A percentile compares a stretch with the other conserved stretches of the same genome.
phyloP scores from a whole-genome alignment of 2,113 vertebrate genomes.

The Oryzias celebensis region DNA sequence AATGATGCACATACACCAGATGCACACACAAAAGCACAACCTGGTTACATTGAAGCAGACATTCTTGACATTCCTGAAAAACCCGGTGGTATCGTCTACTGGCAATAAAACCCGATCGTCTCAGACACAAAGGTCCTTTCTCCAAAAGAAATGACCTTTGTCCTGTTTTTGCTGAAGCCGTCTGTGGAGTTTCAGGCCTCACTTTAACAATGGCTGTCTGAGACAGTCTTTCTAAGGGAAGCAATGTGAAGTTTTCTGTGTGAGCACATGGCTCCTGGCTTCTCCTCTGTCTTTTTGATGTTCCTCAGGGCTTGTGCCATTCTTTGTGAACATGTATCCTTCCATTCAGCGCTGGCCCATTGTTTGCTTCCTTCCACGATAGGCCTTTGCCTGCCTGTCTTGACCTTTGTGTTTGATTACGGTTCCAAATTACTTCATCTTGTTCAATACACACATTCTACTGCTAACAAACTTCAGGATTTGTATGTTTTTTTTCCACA shows the following conservation, averaged over 20 bases:
- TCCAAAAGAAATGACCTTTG: slow-evolving; percentile 40
- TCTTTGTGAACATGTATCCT: slow-evolving; percentile 47
- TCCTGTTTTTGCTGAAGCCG: slow-evolving; percentile 19
- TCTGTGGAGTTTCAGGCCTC: slow-evolving; percentile 8
- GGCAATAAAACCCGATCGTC: slow-evolving; percentile 31
- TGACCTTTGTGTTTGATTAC: slow-evolving; percentile 4
- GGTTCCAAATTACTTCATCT: not conserved
- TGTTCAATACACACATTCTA: too few species aligned
- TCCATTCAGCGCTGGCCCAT: slow-evolving; percentile 32
- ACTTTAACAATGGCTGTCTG: slow-evolving; percentile 21
- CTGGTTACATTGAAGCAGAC: slow-evolving; percentile 39
- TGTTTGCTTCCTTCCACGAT: slow-evolving; percentile 2
- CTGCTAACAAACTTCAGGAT: too few species aligned
- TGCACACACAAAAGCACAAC: slow-evolving; percentile 22
- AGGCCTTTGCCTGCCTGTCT: slow-evolving; percentile 6
- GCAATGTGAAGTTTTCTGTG: slow-evolving; percentile 48
- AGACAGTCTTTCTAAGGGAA: slow-evolving; percentile 39
- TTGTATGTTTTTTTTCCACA: too few species aligned
- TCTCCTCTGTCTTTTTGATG: slow-evolving; percentile 53
- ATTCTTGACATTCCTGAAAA: slow-evolving; percentile 42
- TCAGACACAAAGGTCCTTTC: slow-evolving; percentile 37
- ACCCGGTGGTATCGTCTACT: slow-evolving; percentile 37
- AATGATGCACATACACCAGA: slow-evolving; percentile 19
- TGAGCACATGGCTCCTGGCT: slow-evolving; percentile 42
- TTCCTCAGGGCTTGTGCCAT: slow-evolving; percentile 15